Conservation (phyloP, 2,888 invertebrate genomes). For the Phrixothrix hirtus region DNA sequence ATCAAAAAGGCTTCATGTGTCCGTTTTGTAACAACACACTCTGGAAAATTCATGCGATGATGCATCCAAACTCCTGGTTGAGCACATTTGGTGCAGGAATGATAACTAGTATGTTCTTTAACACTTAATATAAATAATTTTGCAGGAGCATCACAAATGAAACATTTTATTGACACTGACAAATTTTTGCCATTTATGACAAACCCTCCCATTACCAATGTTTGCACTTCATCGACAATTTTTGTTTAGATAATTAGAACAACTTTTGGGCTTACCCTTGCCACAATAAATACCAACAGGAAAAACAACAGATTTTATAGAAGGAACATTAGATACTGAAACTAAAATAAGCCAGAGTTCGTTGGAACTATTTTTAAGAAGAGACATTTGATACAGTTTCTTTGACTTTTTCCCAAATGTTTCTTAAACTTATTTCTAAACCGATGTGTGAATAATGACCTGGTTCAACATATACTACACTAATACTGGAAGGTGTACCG, state of each 20-base stretch:
- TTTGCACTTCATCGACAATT: slow-evolving; percentile 10
- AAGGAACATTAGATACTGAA: slow-evolving; percentile 7
- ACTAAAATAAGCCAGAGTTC: slow-evolving; percentile 9
- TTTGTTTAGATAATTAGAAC: slow-evolving; percentile 6
- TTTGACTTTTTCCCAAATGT: background rate
- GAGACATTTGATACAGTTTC: background rate
- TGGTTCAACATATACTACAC: slow-evolving; percentile 2
- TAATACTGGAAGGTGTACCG: background rate
- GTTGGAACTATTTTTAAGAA: slow-evolving; percentile 1
- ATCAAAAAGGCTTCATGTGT: slow-evolving; percentile 7
- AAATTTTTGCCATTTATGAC: slow-evolving; percentile 6
- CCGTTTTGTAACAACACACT: background rate
- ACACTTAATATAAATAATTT: too few relatives aligned
- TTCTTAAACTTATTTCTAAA: too few relatives aligned
- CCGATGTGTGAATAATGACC: slow-evolving; percentile 2
- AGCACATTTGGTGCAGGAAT: slow-evolving; percentile 21
- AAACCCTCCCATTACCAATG: background rate
- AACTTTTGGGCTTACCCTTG: slow-evolving; percentile 5
- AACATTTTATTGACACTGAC: slow-evolving; percentile 4
- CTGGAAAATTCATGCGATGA: slow-evolving; percentile 6
- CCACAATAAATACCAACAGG: slow-evolving; percentile 15
- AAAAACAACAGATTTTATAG: slow-evolving; percentile 4
- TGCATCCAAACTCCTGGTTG: too few relatives aligned
- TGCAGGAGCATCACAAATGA: too few relatives aligned
- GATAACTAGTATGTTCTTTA: slow-evolving; percentile 24